Conservation (phyloP, 2,797 vertebrate genomes). For the Semaprochilodus insignis region DNA sequence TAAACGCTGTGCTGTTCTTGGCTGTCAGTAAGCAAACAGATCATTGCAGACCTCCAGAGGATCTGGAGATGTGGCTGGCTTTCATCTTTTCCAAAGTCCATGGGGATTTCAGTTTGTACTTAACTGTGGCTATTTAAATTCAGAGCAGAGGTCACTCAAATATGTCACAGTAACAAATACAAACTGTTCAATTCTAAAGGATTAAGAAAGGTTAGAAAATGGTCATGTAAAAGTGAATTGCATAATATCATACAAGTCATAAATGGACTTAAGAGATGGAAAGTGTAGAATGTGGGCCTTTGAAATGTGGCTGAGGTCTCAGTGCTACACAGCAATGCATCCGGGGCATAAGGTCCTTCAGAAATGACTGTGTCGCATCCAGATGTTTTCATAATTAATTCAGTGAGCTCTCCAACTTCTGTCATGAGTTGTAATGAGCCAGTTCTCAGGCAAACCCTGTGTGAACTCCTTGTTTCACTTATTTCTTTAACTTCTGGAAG, state of each 20-base stretch:
- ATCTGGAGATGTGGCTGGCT: neutral
- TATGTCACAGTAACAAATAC: neutral
- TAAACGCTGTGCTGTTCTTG: too few relatives aligned
- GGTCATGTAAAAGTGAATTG: neutral
- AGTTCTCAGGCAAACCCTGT: neutral
- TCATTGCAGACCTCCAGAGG: neutral
- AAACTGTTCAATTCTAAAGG: neutral
- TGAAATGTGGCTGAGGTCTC: neutral
- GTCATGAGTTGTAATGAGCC: neutral
- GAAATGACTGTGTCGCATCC: neutral
- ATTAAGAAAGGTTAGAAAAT: neutral
- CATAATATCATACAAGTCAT: neutral
- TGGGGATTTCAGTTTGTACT: neutral
- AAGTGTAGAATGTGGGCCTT: neutral
- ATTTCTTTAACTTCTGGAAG: neutral
- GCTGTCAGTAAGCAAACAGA: too few relatives aligned
- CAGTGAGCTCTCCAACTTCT: neutral
- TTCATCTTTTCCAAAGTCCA: too few relatives aligned
- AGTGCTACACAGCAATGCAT: neutral
- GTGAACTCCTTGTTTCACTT: neutral
- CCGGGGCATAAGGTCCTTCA: neutral
- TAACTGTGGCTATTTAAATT: neutral
- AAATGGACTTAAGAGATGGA: neutral
- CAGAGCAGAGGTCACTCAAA: neutral
- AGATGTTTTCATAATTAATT: neutral